A percentile compares a stretch with the other conserved stretches of the same genome.
These are phyloP conservation scores for Keiferia lycopersicella DNA, from an alignment of 2,888 invertebrate genomes.

Conservation along the genomic window DNA sequence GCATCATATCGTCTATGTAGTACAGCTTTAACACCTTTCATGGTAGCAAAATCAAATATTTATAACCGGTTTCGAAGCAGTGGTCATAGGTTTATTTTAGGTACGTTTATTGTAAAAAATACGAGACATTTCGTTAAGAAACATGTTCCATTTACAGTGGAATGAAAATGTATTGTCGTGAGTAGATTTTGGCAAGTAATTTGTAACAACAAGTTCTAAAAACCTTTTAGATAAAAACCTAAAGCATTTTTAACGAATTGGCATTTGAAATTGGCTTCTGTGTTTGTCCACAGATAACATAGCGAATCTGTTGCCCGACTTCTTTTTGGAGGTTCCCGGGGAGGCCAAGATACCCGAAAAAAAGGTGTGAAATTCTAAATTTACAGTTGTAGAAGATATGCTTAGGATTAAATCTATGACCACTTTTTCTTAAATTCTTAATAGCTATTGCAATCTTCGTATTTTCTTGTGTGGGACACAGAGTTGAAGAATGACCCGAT, in stretches of 20 bases:
- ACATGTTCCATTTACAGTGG: too few species aligned
- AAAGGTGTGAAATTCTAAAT: slow-evolving; percentile 56
- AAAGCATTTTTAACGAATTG: neutral
- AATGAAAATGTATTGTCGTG: too few species aligned
- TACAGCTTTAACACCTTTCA: too few species aligned
- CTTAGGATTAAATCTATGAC: slow-evolving; percentile 38
- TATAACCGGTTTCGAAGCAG: neutral
- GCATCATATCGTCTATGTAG: too few species aligned
- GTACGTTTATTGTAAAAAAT: too few species aligned
- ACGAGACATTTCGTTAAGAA: too few species aligned
- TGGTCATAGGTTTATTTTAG: slow-evolving; percentile 4
- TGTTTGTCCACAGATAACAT: slow-evolving; percentile 79
- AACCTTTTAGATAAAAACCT: neutral
- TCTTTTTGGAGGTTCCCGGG: slow-evolving; percentile 86
- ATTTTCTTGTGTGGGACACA: too few species aligned
- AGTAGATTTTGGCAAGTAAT: too few species aligned
- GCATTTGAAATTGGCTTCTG: slow-evolving; percentile 41
- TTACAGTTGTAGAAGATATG: neutral
- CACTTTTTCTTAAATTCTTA: slow-evolving; percentile 42
- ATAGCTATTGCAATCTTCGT: slow-evolving; percentile 28
- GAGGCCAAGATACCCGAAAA: slow-evolving; percentile 44
- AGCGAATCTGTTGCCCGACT: slow-evolving; percentile 89
- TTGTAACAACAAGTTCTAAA: neutral
- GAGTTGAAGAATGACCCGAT: too few species aligned
- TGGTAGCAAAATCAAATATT: neutral